Evolutionary conservation across 1,140 invertebrate genomes (phyloP).

Genomic region (Zaprionus ornatus): DNA sequence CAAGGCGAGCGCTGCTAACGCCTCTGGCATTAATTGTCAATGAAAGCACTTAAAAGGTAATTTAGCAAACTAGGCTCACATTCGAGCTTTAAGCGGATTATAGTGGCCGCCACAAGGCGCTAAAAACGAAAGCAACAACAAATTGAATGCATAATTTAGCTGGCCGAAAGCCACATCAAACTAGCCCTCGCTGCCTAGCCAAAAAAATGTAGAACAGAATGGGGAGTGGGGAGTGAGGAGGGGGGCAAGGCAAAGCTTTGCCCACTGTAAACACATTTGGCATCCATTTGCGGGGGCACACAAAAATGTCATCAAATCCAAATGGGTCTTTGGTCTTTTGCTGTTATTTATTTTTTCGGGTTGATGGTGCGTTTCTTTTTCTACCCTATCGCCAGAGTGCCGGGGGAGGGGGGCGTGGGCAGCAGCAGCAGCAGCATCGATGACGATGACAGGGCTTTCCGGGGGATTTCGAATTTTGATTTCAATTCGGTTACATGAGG

Average conservation of each 20-base stretch:
- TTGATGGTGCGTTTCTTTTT: constrained; percentile 4
- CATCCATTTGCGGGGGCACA: constrained; percentile 32
- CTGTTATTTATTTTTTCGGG: constrained; percentile 19
- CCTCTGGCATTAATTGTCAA: constrained; percentile 71
- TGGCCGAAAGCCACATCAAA: constrained; percentile 49
- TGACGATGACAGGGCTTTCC: constrained; percentile 40
- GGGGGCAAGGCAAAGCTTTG: background rate
- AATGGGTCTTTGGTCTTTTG: constrained; percentile 35
- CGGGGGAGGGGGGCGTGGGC: background rate
- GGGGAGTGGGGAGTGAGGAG: background rate
- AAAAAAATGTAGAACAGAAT: background rate
- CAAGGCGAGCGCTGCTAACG: constrained; percentile 47
- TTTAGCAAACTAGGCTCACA: constrained; percentile 54
- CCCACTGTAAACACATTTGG: background rate
- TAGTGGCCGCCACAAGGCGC: background rate
- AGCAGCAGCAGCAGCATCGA: constrained; percentile 20
- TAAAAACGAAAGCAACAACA: constrained; percentile 1
- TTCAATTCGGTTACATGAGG: constrained; percentile 55
- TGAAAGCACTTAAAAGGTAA: constrained; percentile 75
- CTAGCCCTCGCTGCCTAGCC: constrained; percentile 11
- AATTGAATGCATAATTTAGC: constrained; percentile 60
- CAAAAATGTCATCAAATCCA: constrained; percentile 48
- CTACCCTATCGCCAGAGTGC: constrained; percentile 1
- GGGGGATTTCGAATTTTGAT: constrained; percentile 52
- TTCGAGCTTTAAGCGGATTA: constrained; percentile 47